Evolutionary conservation across 2,888 invertebrate genomes (phyloP), one percentile per base, ranked within the genome.

Genomic region (Lordiphosa andalusiaca): DNA sequence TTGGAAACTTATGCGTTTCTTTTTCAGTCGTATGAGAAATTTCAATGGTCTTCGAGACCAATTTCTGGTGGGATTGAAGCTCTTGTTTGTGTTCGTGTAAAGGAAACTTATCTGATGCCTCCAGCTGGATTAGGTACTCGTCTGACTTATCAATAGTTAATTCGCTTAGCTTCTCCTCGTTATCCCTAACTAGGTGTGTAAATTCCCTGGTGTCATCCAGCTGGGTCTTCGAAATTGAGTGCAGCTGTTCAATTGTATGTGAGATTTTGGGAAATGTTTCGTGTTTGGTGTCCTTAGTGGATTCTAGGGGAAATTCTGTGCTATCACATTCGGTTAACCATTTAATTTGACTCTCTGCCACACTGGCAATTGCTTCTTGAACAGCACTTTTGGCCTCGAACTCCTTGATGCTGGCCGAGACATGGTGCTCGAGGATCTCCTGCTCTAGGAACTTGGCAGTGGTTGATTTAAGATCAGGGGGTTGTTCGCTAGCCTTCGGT

Each of bases 291-390:
- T 55, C 48, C 19, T 25, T 53, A 41, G 25, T 57, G 50, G 55
- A 48, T 46, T 69, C 69, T 50, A 61, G 49, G 50, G 86, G 85
- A 73, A 86, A 78, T 63, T 74, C 74, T 33, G 63, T 48, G 46
- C 53, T 81, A 81, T 78, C 78, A 74, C 67, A 76, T 53, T 64
- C 67, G 61, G 46, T 59, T 41, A 59, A 48, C 53, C 56, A 54
- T 37, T 46, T 59, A 49, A 41, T 54, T 53, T 65, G 53, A 48
- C 55, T 65, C 12, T 64, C 38, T 33, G 21, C 38, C 42, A 48
- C 33, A 6, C 42, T 50, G 16, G 23, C 21, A 13, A 47, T 12
- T 2, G 47, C 42, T 16, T 61, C 57, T 6, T 52, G 46, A 12
- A 60, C 33, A 37, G 33, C 37, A 55, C 39, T 59, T 10, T 58